Evolutionary conservation across 2,888 invertebrate genomes (phyloP).

Genomic region (Pachymerium ferrugineum): DNA sequence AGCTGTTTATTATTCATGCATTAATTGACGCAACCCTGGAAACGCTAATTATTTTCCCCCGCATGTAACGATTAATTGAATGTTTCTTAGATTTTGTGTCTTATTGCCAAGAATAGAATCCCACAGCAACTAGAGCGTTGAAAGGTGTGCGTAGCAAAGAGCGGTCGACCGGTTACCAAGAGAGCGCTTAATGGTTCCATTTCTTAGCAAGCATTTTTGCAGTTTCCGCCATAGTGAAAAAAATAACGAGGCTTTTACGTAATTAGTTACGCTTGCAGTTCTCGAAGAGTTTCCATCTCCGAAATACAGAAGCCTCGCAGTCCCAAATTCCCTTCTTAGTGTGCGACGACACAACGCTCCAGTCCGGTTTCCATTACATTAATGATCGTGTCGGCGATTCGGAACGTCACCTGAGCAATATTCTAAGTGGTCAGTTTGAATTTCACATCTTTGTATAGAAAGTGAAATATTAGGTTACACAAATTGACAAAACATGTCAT

Average conservation of each 20-base stretch:
- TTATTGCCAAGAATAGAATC: not conserved
- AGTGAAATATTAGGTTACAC: no score
- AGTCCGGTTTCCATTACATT: slow-evolving; percentile 7
- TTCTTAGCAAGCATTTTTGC: slow-evolving; percentile 10
- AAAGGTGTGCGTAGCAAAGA: slow-evolving; percentile 10
- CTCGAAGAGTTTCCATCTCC: not conserved
- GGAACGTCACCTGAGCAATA: slow-evolving; percentile 1
- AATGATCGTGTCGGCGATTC: not conserved
- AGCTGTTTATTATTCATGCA: slow-evolving; percentile 2
- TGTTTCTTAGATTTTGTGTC: not conserved
- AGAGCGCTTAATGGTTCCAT: slow-evolving; percentile 14
- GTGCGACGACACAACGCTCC: not conserved
- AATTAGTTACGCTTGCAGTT: slow-evolving; percentile 18
- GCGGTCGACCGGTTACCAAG: slow-evolving; percentile 17
- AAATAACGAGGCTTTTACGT: slow-evolving; percentile 18
- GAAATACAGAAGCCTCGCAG: slow-evolving; percentile 3
- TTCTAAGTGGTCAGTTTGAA: slow-evolving; percentile 1
- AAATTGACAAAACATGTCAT: no score
- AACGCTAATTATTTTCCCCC: not conserved
- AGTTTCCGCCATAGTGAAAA: not conserved
- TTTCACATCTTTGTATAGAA: not conserved
- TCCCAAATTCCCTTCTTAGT: not conserved
- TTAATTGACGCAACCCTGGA: not conserved
- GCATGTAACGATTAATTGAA: not conserved
- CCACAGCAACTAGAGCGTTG: not conserved